Evolutionary conservation across 2,888 invertebrate genomes (phyloP).

Genomic region (Kryphioiulus occultus): DNA sequence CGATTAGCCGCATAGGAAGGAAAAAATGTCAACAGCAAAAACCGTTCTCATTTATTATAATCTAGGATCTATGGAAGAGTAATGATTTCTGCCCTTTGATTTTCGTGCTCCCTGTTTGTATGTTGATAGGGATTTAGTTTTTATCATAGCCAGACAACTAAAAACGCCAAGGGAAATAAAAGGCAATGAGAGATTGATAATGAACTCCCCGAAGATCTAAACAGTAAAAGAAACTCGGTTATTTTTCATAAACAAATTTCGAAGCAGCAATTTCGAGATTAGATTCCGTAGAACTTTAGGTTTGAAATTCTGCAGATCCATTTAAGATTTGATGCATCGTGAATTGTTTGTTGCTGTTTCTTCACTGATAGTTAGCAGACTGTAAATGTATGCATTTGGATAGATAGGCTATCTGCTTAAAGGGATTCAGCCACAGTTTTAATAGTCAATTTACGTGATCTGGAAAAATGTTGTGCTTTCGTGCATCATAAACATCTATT

Average conservation of each 20-base stretch:
- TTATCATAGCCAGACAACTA: not conserved
- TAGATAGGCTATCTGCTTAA: not conserved
- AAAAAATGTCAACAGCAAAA: not conserved
- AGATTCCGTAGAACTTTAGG: not conserved
- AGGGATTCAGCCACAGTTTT: not conserved
- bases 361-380: not conserved
- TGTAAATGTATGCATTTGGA: not conserved
- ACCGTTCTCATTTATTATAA: slow-evolving; percentile 35
- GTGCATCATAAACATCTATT: not conserved
- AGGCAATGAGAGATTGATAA: not conserved
- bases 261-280: not conserved
- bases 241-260: not conserved
- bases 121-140: not conserved
- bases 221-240: not conserved
- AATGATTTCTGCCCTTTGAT: slow-evolving; percentile 39
- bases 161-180: not conserved
- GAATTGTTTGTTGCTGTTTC: not conserved
- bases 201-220: not conserved
- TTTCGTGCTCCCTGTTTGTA: not conserved
- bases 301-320: not conserved
- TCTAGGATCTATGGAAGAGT: slow-evolving; percentile 41
- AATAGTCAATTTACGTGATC: not conserved
- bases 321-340: not conserved
- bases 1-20: slow-evolving; percentile 16
- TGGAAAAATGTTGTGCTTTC: not conserved